These are phyloP conservation scores for Mormyrops attenuatus DNA, from an alignment of 2,797 vertebrate genomes.

Conservation along the genomic window DNA sequence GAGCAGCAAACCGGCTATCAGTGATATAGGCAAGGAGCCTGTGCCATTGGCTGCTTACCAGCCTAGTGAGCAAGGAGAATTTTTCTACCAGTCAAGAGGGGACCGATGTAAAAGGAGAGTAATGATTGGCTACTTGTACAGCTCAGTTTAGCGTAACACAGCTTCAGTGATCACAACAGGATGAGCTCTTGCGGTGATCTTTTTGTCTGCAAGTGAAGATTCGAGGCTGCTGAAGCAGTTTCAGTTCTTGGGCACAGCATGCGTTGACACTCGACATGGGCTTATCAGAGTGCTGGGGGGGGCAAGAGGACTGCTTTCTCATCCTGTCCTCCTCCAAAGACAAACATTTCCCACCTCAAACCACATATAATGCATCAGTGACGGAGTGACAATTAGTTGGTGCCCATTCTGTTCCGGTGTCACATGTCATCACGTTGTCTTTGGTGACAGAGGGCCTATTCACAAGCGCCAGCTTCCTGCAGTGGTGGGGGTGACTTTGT, in stretches of 20 bases:
- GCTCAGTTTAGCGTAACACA: neutral
- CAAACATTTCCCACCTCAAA: neutral
- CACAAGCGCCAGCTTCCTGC: neutral
- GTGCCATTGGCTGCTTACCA: neutral
- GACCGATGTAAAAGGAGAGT: neutral
- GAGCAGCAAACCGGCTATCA: neutral
- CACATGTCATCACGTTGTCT: neutral
- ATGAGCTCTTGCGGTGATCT: neutral
- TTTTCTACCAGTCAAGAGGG: neutral
- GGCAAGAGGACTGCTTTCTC: neutral
- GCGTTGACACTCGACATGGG: neutral
- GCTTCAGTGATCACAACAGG: neutral
- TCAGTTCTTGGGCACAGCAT: neutral
- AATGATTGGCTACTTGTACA: neutral
- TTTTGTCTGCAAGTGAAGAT: neutral
- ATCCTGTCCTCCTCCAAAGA: neutral
- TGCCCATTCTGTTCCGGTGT: neutral
- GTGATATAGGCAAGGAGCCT: neutral
- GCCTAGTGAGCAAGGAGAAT: neutral
- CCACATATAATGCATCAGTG: neutral
- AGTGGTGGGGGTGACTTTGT: neutral
- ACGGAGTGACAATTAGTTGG: neutral
- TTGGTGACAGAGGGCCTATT: neutral
- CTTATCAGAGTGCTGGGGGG: neutral
- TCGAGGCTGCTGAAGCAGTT: neutral